phyloP scores from a whole-genome alignment of 2,113 vertebrate genomes.

The Petrocephalus zakoni region DNA sequence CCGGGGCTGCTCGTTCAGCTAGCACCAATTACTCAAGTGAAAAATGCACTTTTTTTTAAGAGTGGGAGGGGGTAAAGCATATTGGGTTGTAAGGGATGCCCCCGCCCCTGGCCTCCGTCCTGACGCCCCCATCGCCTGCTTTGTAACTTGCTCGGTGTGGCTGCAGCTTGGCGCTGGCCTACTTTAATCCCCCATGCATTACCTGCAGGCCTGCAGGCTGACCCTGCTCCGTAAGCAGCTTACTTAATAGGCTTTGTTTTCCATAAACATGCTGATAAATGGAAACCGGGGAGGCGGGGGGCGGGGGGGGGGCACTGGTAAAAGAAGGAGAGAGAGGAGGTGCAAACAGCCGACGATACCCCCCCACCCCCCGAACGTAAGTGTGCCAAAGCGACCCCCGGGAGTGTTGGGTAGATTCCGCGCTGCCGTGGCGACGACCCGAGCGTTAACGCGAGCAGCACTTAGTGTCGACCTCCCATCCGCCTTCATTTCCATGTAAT shows the following conservation, averaged over 20 bases:
- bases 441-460: slow-evolving; percentile 61
- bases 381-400: slow-evolving; percentile 47
- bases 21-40: background rate
- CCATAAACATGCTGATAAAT: slow-evolving; percentile 8
- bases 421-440: slow-evolving; percentile 65
- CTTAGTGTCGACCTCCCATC: slow-evolving; percentile 74
- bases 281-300: background rate
- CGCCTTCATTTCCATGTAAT: slow-evolving; percentile 87
- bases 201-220: background rate
- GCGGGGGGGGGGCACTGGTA: slow-evolving; percentile 4
- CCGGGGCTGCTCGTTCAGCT: background rate
- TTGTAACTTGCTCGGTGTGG: background rate
- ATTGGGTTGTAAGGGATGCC: background rate
- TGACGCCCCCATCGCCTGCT: background rate
- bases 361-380: slow-evolving; percentile 50
- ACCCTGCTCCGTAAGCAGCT: slow-evolving; percentile 5
- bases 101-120: background rate
- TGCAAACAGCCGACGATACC: background rate
- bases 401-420: slow-evolving; percentile 59
- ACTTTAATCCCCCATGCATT: background rate
- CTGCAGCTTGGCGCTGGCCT: background rate
- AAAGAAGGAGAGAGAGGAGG: background rate
- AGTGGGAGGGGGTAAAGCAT: background rate
- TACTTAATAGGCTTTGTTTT: slow-evolving; percentile 20
- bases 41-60: background rate